Base-by-base conservation (phyloP, 1,140 invertebrate species). In the Lerema accius region DNA sequence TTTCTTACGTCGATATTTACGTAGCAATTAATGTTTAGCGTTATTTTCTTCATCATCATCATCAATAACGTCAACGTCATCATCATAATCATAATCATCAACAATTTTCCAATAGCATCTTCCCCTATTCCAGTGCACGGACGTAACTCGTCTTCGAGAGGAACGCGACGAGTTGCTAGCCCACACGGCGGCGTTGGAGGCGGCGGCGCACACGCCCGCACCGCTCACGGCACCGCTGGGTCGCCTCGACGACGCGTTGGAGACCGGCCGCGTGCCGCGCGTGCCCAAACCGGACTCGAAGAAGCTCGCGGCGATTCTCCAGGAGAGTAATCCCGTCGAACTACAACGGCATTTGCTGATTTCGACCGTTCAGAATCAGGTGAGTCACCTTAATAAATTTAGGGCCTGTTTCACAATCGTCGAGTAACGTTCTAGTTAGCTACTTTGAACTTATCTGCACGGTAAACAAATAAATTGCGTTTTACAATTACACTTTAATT, bases 311-410 rank as follows among this genome's bases (percentile, higher is more conserved):
- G 95, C 96, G 76, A 97, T 97, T 84, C 92, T 97, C 39, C 92
- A 94, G 48, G 96, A 97, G 91, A 94, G 93, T 37, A 95, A 96
- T 89, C 94, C 95, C 2, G 82, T 97, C 19, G 95, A 97, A 85
- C 92, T 97, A 63, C 96, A 96, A 84, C 93, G 96, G 53, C 96
- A 97, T 91, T 92, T 97, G 14, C 94, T 97, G 61, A 95, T 94
- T 4, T 94, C 95, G 59, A 95, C 95, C 76, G 95, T 96, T 80
- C 94, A 96, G 81, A 96, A 97, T 92, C 95, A 97, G 94, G 96
- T 96, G 73, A 81, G 80, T 53, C n/a, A n/a, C n/a, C n/a, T n/a
- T n/a, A n/a, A n/a, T n/a, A n/a, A n/a, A n/a, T n/a, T n/a, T n/a
- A n/a, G n/a, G n/a, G n/a, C n/a, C n/a, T n/a, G n/a, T n/a, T n/a